These are phyloP conservation scores for Gnathochromis pfefferi DNA, from an alignment of 2,113 vertebrate species.

Conservation along the genomic window DNA sequence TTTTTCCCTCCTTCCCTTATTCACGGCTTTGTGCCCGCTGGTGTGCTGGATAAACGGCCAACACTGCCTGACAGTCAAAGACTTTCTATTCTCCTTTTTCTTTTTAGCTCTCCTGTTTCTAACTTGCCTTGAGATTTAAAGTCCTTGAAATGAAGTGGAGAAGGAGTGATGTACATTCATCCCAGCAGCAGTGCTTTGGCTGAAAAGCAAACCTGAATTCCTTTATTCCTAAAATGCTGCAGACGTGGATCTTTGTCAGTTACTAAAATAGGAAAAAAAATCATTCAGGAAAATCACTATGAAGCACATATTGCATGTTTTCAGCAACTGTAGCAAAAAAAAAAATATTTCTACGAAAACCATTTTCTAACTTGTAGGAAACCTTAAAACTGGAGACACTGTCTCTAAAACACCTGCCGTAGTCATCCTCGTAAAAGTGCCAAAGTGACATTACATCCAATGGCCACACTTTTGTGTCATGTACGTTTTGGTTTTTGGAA, in stretches of 20 bases:
- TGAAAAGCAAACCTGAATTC: background rate
- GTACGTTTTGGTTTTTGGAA: background rate
- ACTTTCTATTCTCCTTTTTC: background rate
- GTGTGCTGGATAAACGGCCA: constrained; percentile 43
- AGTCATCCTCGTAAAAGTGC: background rate
- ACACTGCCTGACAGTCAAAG: constrained; percentile 20
- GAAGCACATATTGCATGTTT: background rate
- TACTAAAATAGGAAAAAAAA: background rate
- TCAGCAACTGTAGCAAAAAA: background rate
- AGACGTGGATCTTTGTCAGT: constrained; percentile 9
- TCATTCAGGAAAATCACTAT: background rate
- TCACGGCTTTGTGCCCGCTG: constrained; percentile 30
- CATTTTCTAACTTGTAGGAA: background rate
- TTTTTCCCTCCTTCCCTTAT: constrained; percentile 17
- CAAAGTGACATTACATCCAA: background rate
- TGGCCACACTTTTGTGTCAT: background rate
- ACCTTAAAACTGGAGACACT: background rate
- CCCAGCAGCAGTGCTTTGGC: background rate
- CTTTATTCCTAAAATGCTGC: constrained; percentile 10
- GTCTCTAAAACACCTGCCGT: background rate
- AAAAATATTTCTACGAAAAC: background rate
- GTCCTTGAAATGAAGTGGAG: constrained; percentile 18
- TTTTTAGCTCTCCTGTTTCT: background rate
- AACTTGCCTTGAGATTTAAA: constrained; percentile 10
- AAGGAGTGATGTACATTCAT: background rate